Conservation (phyloP, 1,140 invertebrate genomes). For the Cherax quadricarinatus region DNA sequence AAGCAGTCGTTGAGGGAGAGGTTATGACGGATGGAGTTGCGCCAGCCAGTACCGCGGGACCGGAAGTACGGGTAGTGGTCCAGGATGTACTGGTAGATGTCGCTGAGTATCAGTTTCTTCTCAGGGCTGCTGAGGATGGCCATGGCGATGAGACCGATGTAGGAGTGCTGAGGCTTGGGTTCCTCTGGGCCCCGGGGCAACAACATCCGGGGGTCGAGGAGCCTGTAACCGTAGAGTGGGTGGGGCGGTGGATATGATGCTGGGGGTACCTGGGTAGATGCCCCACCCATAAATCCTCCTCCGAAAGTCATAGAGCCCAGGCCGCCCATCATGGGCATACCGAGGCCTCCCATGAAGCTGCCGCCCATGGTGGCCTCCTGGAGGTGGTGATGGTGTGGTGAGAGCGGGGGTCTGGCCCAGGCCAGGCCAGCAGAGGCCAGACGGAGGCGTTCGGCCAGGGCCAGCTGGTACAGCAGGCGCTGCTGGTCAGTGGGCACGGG, state of each 20-base stretch:
- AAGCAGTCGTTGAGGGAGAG: constrained; percentile 99
- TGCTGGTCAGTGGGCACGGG: constrained; percentile 68
- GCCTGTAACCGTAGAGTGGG: constrained; percentile 70
- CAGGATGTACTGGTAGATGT: constrained; percentile 98
- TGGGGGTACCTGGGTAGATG: not conserved
- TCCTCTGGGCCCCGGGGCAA: constrained; percentile 81
- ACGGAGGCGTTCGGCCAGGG: constrained; percentile 69
- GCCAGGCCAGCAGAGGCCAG: constrained; percentile 67
- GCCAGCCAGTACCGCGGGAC: constrained; percentile 95
- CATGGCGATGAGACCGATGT: constrained; percentile 98
- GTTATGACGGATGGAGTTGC: constrained; percentile 98
- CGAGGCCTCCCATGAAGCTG: constrained; percentile 26
- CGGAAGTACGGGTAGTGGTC: constrained; percentile 98
- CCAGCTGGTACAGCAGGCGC: constrained; percentile 72
- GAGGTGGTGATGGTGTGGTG: constrained; percentile 34
- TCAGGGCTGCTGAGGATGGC: constrained; percentile 95
- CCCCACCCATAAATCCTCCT: not conserved
- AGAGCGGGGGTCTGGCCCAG: constrained; percentile 49
- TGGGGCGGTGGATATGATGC: constrained; percentile 33
- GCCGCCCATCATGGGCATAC: constrained; percentile 26
- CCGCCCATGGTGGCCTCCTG: constrained; percentile 22
- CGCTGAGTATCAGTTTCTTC: constrained; percentile 96
- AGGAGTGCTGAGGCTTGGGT: constrained; percentile 96
- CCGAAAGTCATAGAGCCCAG: not conserved
- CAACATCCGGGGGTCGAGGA: constrained; percentile 60